Percentiles rank a stretch among this genome's conserved stretches.
These are phyloP conservation scores for Jacana jacana DNA, from an alignment of 2,113 vertebrate species.

Conservation along the genomic window DNA sequence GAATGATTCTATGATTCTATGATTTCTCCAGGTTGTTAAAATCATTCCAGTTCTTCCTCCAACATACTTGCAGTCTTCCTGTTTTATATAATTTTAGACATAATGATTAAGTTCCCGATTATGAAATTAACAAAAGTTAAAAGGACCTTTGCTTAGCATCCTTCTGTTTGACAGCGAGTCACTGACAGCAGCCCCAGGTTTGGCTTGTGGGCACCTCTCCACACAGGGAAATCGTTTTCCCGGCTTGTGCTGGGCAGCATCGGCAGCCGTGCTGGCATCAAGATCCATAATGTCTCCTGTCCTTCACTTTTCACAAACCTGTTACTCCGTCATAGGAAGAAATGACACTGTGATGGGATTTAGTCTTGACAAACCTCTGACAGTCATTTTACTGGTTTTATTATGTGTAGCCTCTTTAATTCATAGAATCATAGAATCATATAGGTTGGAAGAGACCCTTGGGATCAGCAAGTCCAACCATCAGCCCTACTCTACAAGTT, in stretches of 20 bases:
- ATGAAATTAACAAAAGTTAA: neutral
- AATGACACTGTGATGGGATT: neutral
- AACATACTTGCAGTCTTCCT: neutral
- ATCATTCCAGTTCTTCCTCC: neutral
- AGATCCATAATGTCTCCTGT: neutral
- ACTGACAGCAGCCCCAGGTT: neutral
- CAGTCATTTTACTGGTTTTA: neutral
- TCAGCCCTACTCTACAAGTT: no score
- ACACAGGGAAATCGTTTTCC: neutral
- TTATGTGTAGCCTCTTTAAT: neutral
- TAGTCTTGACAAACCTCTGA: neutral
- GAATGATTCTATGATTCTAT: no score
- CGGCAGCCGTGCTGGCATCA: rapidly evolving
- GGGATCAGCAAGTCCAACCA: no score
- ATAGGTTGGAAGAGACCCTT: no score
- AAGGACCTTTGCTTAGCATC: neutral
- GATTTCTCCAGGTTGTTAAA: neutral
- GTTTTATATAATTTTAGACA: neutral
- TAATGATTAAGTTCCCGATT: neutral
- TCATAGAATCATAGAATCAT: no score
- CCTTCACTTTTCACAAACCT: neutral
- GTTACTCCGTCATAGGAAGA: neutral
- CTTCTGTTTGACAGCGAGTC: neutral
- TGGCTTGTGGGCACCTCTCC: neutral
- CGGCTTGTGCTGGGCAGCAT: neutral